A percentile compares a stretch with the other conserved stretches of the same genome.
These are phyloP conservation scores for Lucifuga dentata DNA, from an alignment of 2,113 vertebrate genomes.

Conservation along the genomic window DNA sequence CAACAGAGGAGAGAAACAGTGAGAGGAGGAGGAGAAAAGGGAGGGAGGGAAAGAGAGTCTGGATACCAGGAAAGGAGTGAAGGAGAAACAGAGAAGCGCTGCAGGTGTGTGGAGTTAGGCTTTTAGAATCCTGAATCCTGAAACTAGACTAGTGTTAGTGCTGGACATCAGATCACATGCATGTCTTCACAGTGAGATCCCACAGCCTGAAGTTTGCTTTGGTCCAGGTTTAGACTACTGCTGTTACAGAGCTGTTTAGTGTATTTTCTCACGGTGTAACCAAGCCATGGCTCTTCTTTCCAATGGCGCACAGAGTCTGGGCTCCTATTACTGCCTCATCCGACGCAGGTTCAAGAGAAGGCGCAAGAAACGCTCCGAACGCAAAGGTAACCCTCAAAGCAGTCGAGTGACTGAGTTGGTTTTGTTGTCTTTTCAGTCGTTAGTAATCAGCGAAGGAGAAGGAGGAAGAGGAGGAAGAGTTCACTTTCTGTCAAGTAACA, in stretches of 20 bases:
- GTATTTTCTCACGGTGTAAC: neutral
- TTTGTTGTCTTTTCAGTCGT: neutral
- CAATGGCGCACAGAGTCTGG: slow-evolving; percentile 58
- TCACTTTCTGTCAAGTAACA: neutral
- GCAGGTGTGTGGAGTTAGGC: slow-evolving; percentile 70
- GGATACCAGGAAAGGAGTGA: slow-evolving; percentile 45
- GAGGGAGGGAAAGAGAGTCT: slow-evolving; percentile 46
- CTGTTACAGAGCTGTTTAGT: neutral
- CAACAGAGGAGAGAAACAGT: slow-evolving; percentile 53
- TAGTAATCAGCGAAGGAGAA: neutral
- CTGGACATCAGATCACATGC: neutral
- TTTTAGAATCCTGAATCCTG: neutral
- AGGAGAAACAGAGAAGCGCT: slow-evolving; percentile 66
- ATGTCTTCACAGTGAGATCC: slow-evolving; percentile 14
- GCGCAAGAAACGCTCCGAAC: slow-evolving; percentile 84
- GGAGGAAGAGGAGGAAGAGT: neutral
- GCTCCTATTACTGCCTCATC: slow-evolving; percentile 76
- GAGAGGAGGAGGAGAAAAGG: slow-evolving; percentile 15
- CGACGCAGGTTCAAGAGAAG: slow-evolving; percentile 81
- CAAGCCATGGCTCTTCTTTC: slow-evolving; percentile 78
- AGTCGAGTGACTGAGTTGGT: slow-evolving; percentile 26
- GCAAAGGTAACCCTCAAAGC: slow-evolving; percentile 83
- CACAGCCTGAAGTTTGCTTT: slow-evolving; percentile 18
- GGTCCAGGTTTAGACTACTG: neutral
- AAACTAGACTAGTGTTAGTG: neutral